Conservation (phyloP, 2,113 vertebrate species). For the Zonotrichia leucophrys region DNA sequence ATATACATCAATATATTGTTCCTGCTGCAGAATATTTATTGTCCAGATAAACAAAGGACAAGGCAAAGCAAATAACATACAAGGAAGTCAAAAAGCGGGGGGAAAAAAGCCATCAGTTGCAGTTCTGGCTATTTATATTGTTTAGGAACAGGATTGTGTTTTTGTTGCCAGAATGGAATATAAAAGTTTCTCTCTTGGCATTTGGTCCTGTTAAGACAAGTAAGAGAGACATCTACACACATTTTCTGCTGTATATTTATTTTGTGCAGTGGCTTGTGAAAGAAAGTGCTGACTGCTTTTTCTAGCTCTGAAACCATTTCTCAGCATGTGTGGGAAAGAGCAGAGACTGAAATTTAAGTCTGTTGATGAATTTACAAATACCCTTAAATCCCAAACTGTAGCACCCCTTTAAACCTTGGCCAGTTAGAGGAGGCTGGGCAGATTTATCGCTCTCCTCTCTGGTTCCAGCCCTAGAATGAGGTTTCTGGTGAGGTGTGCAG, state of each 20-base stretch:
- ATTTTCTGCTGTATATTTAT: conserved; percentile 37
- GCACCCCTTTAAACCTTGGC: not conserved
- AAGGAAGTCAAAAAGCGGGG: conserved; percentile 8
- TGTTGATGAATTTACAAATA: not conserved
- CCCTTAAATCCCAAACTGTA: not conserved
- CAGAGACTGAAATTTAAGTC: not conserved
- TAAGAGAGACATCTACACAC: conserved; percentile 4
- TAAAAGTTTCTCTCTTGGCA: not conserved
- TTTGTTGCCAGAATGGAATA: not conserved
- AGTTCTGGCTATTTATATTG: conserved; percentile 10
- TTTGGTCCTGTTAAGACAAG: conserved; percentile 12
- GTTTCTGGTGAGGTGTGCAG: not conserved
- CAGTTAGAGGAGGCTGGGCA: not conserved
- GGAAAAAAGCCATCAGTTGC: not conserved
- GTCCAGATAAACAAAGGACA: conserved; percentile 49
- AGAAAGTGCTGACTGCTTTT: conserved; percentile 17
- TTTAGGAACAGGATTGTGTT: conserved; percentile 17
- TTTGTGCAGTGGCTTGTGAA: conserved; percentile 34
- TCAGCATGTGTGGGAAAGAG: not conserved
- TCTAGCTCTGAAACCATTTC: not conserved
- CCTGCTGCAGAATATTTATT: conserved; percentile 38
- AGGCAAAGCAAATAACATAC: not conserved
- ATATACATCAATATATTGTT: conserved; percentile 47
- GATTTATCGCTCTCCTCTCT: not conserved
- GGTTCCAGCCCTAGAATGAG: too few species aligned